These are phyloP conservation scores for Plestiodon gilberti DNA, from an alignment of 2,113 vertebrate species.

Conservation along the genomic window DNA sequence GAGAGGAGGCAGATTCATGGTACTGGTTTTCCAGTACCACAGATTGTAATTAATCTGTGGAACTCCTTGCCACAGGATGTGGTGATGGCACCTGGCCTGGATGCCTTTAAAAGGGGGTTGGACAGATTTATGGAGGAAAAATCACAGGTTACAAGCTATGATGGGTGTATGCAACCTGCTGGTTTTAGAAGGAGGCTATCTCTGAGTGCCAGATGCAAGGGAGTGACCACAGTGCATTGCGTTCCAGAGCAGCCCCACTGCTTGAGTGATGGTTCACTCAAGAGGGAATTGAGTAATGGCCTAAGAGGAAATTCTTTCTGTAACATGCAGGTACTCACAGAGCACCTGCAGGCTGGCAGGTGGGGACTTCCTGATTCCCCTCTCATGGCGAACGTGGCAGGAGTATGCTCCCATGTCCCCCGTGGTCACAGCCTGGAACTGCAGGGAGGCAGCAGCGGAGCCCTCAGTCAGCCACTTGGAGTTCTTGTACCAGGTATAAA, in stretches of 20 bases:
- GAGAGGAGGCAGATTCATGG: not conserved
- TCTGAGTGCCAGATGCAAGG: too few relatives aligned
- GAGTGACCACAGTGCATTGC: not conserved
- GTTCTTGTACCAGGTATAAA: conserved; percentile 75
- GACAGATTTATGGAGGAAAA: too few relatives aligned
- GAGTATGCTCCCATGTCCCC: conserved; percentile 61
- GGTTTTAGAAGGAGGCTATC: too few relatives aligned
- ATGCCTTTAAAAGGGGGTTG: too few relatives aligned
- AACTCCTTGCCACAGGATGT: too few relatives aligned
- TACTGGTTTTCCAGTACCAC: too few relatives aligned
- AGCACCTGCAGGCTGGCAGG: conserved; percentile 58
- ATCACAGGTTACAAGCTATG: too few relatives aligned
- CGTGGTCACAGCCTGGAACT: not conserved
- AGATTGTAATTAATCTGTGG: too few relatives aligned
- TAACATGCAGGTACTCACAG: conserved; percentile 65
- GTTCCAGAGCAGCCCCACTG: not conserved
- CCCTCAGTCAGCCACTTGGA: conserved; percentile 70
- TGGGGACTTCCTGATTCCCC: conserved; percentile 39
- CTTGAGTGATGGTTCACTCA: not conserved
- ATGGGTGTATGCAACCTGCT: too few relatives aligned
- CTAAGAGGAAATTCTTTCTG: not conserved
- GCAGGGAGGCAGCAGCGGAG: not conserved
- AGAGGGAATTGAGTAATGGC: too few relatives aligned
- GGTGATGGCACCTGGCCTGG: too few relatives aligned
- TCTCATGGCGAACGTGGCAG: conserved; percentile 56